Percentiles rank a stretch among this genome's conserved stretches.
Evolutionary conservation across 2,797 vertebrate species (phyloP).

Genomic region (Zalophus californianus): DNA sequence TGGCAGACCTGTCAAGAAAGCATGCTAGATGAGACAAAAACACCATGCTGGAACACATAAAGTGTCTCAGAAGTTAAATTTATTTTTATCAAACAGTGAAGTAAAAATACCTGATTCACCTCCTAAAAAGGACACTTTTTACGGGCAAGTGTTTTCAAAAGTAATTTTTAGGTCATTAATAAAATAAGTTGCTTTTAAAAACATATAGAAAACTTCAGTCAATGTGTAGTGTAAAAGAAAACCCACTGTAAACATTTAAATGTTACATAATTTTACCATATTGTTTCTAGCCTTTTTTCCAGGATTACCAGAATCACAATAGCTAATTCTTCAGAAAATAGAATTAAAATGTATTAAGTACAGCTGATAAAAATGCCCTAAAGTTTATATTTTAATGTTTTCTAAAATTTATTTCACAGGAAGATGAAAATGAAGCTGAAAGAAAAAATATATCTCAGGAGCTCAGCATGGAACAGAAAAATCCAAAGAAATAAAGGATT

Average conservation of each 20-base stretch:
- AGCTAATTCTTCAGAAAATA: slow-evolving; percentile 7
- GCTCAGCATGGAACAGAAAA: slow-evolving; percentile 90
- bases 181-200: slow-evolving; percentile 87
- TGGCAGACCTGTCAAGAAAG: slow-evolving; percentile 96
- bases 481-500: slow-evolving; percentile 88
- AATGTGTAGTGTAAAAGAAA: slow-evolving; percentile 54
- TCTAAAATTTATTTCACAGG: slow-evolving; percentile 90
- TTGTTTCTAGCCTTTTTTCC: slow-evolving; percentile 53
- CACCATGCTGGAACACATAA: slow-evolving; percentile 90
- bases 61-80: slow-evolving; percentile 92
- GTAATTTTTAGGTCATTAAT: slow-evolving; percentile 86
- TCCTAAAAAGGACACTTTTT: slow-evolving; percentile 89
- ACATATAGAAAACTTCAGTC: slow-evolving; percentile 73
- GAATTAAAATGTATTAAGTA: slow-evolving; percentile 41
- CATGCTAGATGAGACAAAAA: slow-evolving; percentile 93
- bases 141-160: slow-evolving; percentile 88
- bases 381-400: slow-evolving; percentile 80
- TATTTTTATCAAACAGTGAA: slow-evolving; percentile 90
- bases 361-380: slow-evolving; percentile 38
- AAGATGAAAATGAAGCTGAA: slow-evolving; percentile 92
- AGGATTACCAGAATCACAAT: neutral
- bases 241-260: slow-evolving; percentile 65
- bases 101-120: slow-evolving; percentile 88
- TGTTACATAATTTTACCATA: neutral
- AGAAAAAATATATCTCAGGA: slow-evolving; percentile 90